phyloP scores from a whole-genome alignment of 1,140 invertebrate genomes.

The Aphaenogaster rudis region DNA sequence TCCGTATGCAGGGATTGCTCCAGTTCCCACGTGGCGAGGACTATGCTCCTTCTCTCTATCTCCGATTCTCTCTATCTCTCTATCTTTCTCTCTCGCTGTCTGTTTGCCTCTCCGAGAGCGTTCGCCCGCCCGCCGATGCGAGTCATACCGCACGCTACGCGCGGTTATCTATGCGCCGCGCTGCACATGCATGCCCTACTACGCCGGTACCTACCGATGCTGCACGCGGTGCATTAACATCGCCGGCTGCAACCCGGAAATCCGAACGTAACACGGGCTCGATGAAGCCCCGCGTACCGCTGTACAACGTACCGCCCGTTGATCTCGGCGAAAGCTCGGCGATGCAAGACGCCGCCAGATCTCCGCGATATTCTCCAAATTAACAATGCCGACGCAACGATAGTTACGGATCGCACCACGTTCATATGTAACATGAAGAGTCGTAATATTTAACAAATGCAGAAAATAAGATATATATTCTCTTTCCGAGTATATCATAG shows the following conservation, averaged over 20 bases:
- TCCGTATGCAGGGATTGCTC: constrained; percentile 75
- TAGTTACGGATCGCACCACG: not conserved
- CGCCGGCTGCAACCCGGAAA: constrained; percentile 67
- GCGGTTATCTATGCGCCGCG: constrained; percentile 57
- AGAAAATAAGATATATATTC: not conserved
- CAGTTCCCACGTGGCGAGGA: constrained; percentile 74
- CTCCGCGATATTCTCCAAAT: constrained; percentile 37
- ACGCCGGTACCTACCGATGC: constrained; percentile 47
- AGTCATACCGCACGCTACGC: constrained; percentile 57
- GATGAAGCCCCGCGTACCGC: constrained; percentile 28
- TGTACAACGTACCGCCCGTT: constrained; percentile 28
- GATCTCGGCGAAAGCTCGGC: constrained; percentile 41
- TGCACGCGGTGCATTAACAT: constrained; percentile 68
- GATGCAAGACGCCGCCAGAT: constrained; percentile 35
- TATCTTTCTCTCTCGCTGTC: constrained; percentile 46
- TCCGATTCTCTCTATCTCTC: constrained; percentile 10
- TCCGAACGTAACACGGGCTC: constrained; percentile 54
- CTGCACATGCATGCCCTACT: constrained; percentile 61
- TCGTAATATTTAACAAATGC: not conserved
- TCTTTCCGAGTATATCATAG: not conserved
- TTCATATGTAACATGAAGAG: not conserved
- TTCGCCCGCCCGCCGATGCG: constrained; percentile 35
- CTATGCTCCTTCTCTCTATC: constrained; percentile 52
- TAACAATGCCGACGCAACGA: constrained; percentile 26
- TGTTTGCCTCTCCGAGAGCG: constrained; percentile 48